Evolutionary conservation across 2,113 vertebrate species (phyloP).

Genomic region (Erpornis zantholeuca): DNA sequence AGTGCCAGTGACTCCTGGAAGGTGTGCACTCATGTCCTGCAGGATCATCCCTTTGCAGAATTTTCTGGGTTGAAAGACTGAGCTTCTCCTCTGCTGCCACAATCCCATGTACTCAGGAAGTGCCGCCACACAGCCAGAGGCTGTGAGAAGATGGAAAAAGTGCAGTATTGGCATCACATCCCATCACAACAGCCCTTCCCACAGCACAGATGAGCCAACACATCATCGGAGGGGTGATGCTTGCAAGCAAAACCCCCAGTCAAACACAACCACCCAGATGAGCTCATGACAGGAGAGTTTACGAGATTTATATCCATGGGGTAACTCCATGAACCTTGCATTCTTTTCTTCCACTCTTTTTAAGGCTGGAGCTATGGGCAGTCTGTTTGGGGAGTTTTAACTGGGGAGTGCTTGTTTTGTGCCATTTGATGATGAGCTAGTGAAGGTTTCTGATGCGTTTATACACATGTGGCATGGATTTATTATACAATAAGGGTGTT

Average conservation of each 20-base stretch:
- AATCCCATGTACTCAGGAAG: not conserved
- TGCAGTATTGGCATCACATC: fast-evolving
- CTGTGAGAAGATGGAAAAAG: not conserved
- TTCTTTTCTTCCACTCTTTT: not conserved
- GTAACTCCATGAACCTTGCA: fast-evolving
- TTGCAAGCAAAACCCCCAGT: not conserved
- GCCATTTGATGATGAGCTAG: not conserved
- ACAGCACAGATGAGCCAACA: not conserved
- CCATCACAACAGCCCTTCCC: not conserved
- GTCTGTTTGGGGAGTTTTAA: not conserved
- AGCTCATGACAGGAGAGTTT: not conserved
- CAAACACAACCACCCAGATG: not conserved
- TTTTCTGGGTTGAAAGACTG: not conserved
- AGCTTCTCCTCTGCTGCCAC: not conserved
- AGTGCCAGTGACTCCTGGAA: fast-evolving
- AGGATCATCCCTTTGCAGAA: not conserved
- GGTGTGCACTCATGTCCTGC: fast-evolving
- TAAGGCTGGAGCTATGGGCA: not conserved
- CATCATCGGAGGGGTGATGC: not conserved
- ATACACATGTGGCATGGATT: fast-evolving
- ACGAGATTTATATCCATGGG: not conserved
- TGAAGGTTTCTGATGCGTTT: not conserved
- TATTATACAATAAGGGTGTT: not conserved
- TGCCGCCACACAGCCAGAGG: not conserved
- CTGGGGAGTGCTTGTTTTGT: not conserved